These are phyloP conservation scores for Drosophila rhopaloa DNA, from an alignment of 1,140 invertebrate genomes.

Conservation along the genomic window DNA sequence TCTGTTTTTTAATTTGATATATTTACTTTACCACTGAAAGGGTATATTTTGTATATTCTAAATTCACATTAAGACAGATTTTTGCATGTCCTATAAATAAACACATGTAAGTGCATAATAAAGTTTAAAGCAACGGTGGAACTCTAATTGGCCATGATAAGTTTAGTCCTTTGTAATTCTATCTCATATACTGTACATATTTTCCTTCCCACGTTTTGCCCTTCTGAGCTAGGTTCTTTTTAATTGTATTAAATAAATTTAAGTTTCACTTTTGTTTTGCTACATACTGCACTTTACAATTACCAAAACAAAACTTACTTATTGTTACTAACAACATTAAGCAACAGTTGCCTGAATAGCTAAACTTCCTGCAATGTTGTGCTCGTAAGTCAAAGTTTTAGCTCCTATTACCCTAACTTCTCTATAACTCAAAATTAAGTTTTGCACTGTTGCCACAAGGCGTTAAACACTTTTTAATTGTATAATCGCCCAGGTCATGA, in stretches of 20 bases:
- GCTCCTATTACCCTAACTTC: background rate
- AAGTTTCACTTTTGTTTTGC: slow-evolving; percentile 6
- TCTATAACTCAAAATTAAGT: background rate
- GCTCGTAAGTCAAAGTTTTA: slow-evolving; percentile 13
- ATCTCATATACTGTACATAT: background rate
- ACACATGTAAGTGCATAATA: too few species aligned
- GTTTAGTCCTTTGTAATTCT: background rate
- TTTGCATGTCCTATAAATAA: too few species aligned
- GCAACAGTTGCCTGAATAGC: background rate
- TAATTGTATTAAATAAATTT: background rate
- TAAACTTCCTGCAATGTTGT: slow-evolving; percentile 2
- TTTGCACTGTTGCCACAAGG: background rate
- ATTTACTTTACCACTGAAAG: too few species aligned
- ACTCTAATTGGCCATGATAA: too few species aligned
- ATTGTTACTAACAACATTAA: slow-evolving; percentile 4
- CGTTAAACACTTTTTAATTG: background rate
- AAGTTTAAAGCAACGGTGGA: too few species aligned
- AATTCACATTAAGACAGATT: too few species aligned
- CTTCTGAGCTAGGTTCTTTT: background rate
- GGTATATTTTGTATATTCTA: too few species aligned
- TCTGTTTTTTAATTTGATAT: too few species aligned
- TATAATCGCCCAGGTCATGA: background rate
- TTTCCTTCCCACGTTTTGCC: background rate
- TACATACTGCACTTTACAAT: too few species aligned
- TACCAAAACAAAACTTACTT: background rate